Percentiles rank a stretch among this genome's conserved stretches.
Evolutionary conservation across 1,140 invertebrate genomes (phyloP).

Genomic region (Pseudomyrmex flavicornis): DNA sequence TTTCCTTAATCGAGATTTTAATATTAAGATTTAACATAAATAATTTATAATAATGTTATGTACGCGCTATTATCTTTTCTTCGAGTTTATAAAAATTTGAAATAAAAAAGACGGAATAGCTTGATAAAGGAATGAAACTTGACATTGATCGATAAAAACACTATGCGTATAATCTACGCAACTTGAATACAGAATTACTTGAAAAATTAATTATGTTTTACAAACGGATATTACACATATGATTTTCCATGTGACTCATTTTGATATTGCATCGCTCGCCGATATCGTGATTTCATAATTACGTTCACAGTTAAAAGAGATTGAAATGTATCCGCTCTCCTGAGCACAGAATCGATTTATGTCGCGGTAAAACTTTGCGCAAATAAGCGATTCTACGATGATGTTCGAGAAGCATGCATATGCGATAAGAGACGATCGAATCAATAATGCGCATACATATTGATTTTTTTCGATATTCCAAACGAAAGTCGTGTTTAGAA

Average conservation of each 20-base stretch:
- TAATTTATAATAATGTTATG: not conserved
- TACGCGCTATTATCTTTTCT: not conserved
- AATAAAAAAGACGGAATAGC: not conserved
- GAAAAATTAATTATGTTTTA: conserved; percentile 23
- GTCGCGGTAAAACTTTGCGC: conserved; percentile 19
- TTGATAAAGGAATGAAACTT: conserved; percentile 3
- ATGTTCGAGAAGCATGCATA: conserved; percentile 34
- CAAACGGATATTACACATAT: conserved; percentile 25
- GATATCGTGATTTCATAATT: conserved; percentile 41
- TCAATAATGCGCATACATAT: conserved; percentile 26
- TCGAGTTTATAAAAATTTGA: not conserved
- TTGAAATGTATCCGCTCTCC: not conserved
- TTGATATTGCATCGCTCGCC: conserved; percentile 22
- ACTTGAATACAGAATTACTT: not conserved
- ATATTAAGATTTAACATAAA: no score
- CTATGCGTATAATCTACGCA: conserved; percentile 11
- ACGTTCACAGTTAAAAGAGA: conserved; percentile 1
- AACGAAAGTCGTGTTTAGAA: not conserved
- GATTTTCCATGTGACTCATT: conserved; percentile 53
- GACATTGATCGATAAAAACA: not conserved
- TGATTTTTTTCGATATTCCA: conserved; percentile 19
- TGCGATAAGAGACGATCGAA: conserved; percentile 38
- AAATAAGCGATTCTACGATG: conserved; percentile 27
- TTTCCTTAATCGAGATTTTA: not conserved
- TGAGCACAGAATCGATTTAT: conserved; percentile 47